Evolutionary conservation across 30 jellyfish, hydroid and myxozoan genomes (phyloP), one percentile per base, ranked within the genome.

Genomic region (Pelagia noctiluca): DNA sequence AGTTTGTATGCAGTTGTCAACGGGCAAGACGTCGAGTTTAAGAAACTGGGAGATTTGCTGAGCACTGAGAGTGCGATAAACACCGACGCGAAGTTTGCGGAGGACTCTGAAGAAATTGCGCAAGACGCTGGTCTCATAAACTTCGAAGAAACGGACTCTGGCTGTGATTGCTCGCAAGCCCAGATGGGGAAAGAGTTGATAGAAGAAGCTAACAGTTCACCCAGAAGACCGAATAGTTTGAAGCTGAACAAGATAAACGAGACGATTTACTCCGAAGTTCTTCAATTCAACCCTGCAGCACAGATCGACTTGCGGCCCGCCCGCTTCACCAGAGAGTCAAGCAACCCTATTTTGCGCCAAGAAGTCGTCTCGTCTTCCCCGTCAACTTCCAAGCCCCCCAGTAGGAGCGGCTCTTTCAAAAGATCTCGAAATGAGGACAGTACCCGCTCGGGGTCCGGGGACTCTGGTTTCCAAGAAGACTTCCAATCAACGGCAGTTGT

Each of bases 281-380:
- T 94, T 18, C 94, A 85, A 23, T 52, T 50, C 19, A 84, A 36
- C 7, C 88, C 93, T 11, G 90, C 88, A 18, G 25, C 89, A 34
- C 97, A 94, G 46, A 78, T 87, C 11, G 89, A 76, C 50, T 22
- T 86, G 23, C 50, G 85, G 24, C 83, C 90, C 1, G 88, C 89
- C 16, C 90, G 99, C 30, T 29, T 83, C 22, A 94, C 99, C 3
- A 80, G 99, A 12, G 97, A 94, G 73, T 94, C 99, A 8, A 93
- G 83, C 54, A 94, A 94, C 65, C 97, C 96, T 10, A 78, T 94
- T 29, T 81, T 94, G 60, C 71, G 99, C 46, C 89, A 85, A 35
- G 91, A 88, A 28, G 93, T 88, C 22, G 29, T 88, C 33, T 87
- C 88, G 10, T 68, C 88, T 16, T 88, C 97, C 21, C 86, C 88